Conservation (phyloP, 2,113 vertebrate species). For the Serilophus lunatus region DNA sequence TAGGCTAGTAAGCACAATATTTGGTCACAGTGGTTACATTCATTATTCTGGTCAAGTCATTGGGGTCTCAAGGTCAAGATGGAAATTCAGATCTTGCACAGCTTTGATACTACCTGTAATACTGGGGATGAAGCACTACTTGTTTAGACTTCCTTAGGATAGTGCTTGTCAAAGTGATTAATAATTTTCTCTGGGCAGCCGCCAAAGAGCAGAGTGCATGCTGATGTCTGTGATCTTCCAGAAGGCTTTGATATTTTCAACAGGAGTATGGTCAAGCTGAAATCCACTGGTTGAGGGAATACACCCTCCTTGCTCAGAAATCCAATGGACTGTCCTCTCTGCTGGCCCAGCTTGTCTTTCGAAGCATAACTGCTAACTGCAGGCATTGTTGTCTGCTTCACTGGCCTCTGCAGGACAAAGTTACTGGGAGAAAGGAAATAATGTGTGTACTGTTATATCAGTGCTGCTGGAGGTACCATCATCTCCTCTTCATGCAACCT, state of each 20-base stretch:
- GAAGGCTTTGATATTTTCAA: background rate
- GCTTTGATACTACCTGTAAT: background rate
- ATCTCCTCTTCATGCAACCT: background rate
- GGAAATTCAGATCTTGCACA: background rate
- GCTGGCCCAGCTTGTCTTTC: background rate
- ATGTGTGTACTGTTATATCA: background rate
- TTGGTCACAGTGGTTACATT: background rate
- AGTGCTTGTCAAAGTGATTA: background rate
- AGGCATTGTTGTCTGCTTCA: background rate
- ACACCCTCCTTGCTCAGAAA: background rate
- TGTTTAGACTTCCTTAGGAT: background rate
- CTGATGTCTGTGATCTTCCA: background rate
- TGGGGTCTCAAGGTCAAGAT: background rate
- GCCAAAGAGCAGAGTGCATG: slow-evolving; percentile 22
- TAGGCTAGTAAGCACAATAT: background rate
- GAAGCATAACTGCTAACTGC: background rate
- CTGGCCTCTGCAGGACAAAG: background rate
- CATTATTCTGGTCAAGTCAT: background rate
- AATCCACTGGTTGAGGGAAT: background rate
- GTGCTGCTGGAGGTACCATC: background rate
- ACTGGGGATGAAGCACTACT: background rate
- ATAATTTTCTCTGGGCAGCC: slow-evolving; percentile 1
- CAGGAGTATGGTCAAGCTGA: background rate
- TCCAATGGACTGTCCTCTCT: background rate
- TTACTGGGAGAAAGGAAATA: background rate